These are phyloP conservation scores for Selene dorsalis DNA, from an alignment of 2,797 vertebrate genomes.

Conservation along the genomic window DNA sequence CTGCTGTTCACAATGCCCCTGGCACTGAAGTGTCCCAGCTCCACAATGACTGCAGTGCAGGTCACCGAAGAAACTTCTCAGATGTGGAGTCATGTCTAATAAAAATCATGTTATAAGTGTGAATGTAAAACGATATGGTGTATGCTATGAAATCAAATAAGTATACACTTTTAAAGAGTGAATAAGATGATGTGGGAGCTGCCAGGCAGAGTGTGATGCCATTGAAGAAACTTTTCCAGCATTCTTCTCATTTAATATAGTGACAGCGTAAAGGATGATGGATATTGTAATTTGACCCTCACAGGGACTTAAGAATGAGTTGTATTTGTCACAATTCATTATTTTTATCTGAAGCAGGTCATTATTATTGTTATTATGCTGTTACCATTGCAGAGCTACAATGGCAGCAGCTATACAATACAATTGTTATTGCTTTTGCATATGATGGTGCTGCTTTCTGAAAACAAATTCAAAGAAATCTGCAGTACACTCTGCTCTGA, in stretches of 20 bases:
- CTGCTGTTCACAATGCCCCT: background rate
- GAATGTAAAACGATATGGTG: background rate
- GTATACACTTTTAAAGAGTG: background rate
- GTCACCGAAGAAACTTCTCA: constrained; percentile 4
- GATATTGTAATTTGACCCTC: background rate
- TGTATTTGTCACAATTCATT: background rate
- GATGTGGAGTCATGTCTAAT: background rate
- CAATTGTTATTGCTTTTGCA: background rate
- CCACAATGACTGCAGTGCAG: background rate
- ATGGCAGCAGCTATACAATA: background rate
- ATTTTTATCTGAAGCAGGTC: background rate
- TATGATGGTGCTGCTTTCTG: background rate
- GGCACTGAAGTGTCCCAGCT: background rate
- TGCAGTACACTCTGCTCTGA: background rate
- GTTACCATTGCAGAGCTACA: too few relatives aligned
- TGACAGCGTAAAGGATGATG: background rate
- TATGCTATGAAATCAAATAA: too few relatives aligned
- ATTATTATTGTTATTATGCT: too few relatives aligned
- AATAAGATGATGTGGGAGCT: background rate
- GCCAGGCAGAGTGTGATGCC: background rate
- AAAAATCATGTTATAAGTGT: background rate
- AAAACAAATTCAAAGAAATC: background rate
- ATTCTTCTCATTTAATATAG: background rate
- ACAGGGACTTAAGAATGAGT: background rate
- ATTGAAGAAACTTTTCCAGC: background rate